Percentiles rank a stretch among this genome's conserved stretches.
Evolutionary conservation across 2,888 invertebrate species (phyloP).

Genomic region (Pasiphila rectangulata): DNA sequence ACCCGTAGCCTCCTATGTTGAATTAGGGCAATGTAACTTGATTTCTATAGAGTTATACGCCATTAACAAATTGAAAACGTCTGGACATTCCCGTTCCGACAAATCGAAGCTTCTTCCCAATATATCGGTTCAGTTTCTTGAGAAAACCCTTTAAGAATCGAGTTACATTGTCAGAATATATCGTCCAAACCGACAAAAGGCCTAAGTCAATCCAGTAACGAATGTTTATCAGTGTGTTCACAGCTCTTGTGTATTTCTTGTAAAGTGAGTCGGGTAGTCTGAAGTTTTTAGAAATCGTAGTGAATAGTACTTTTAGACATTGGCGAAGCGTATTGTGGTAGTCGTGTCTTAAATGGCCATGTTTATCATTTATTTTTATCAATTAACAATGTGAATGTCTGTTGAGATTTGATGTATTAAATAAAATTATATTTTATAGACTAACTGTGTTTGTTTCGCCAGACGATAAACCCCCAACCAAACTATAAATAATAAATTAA

Average conservation of each 20-base stretch:
- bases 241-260: conserved; percentile 50
- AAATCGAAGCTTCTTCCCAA: too few relatives aligned
- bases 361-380: conserved; percentile 59
- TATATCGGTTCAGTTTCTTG: too few relatives aligned
- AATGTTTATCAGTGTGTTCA: conserved; percentile 47
- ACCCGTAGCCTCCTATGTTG: background rate
- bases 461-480: too few relatives aligned
- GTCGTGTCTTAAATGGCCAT: conserved; percentile 46
- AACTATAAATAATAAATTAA: too few relatives aligned
- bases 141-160: too few relatives aligned
- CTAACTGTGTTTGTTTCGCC: conserved; percentile 41
- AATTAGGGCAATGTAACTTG: background rate
- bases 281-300: conserved; percentile 45
- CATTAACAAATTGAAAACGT: too few relatives aligned
- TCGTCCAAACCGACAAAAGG: conserved; percentile 17
- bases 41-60: background rate
- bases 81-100: too few relatives aligned
- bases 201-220: conserved; percentile 39
- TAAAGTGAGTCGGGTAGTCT: conserved; percentile 43
- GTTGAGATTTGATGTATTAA: conserved; percentile 77
- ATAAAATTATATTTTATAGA: conserved; percentile 79
- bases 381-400: conserved; percentile 69
- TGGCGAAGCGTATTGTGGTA: conserved; percentile 42
- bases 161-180: background rate
- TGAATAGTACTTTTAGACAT: conserved; percentile 40